Base-by-base conservation (phyloP, 2,113 vertebrate genomes). In the Propithecus coquereli region DNA sequence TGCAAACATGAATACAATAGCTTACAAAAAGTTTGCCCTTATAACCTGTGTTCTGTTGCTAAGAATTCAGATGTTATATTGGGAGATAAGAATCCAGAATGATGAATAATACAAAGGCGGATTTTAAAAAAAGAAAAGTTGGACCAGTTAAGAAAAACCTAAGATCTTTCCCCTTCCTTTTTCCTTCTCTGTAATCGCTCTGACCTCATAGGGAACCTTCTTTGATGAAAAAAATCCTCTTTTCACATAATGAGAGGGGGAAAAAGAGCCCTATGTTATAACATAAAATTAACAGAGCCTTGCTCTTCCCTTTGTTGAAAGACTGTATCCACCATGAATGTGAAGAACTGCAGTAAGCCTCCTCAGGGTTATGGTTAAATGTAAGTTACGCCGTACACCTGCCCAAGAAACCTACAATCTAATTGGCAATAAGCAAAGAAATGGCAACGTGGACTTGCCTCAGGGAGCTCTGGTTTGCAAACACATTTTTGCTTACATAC, bases 1-100 rank as follows among this genome's bases (percentile, higher is more conserved):
- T 87, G 52, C 63, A 96, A 79, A 81, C 32, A 74, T 87, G 45
- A 90, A 70, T 76, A 34, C 50, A 90, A 40, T 73, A 90, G 74
- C 34, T 79, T 92, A 50, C 32, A 37, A 73, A 71, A 81, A 68
- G 11, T 85, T 86, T 88, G 77, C 43, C 25, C 52, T 71, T 65
- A 6, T 77, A 79, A 82, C 37, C 57, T 54, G 8, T 52, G 4
- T 68, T 85, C 73, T 85, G 4, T 63, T 85, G 52, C 85, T 77
- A 50, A 50, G 45, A 77, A 50, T 50, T 77, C 6, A 32, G 30
- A 20, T 20, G 17, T 77, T 50, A 34, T n/a, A n/a, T 34, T 30
- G n/a, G 65, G 80, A 87, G 22, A 25, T 23, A 54, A 65, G 50
- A 95, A 52, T 57, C 52, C 40, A 87, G 70, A 80, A 59, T 52